These are phyloP conservation scores for Metalampra italica DNA, from an alignment of 2,888 invertebrate genomes.

Conservation along the genomic window DNA sequence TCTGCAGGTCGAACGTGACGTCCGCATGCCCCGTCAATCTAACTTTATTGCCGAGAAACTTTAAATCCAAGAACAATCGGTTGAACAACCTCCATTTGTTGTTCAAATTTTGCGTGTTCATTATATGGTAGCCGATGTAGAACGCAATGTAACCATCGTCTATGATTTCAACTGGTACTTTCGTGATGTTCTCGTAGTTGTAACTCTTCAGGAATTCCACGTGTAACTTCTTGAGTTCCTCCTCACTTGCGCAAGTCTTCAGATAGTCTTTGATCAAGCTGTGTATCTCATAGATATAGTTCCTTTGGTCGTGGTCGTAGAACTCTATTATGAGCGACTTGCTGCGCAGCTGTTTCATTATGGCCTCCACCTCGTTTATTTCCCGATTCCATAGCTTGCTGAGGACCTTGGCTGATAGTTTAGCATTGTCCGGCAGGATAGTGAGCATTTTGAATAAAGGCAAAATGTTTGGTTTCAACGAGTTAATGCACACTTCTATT, in stretches of 20 bases:
- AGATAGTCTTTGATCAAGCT: slow-evolving; percentile 82
- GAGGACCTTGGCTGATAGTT: slow-evolving; percentile 79
- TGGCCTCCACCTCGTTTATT: slow-evolving; percentile 73
- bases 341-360: slow-evolving; percentile 80
- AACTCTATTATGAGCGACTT: slow-evolving; percentile 83
- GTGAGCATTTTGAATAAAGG: slow-evolving; percentile 80
- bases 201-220: slow-evolving; percentile 79
- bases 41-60: slow-evolving; percentile 85
- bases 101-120: slow-evolving; percentile 63
- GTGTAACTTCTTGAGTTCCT: slow-evolving; percentile 74
- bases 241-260: slow-evolving; percentile 57
- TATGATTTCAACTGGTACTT: slow-evolving; percentile 77
- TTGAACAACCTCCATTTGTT: slow-evolving; percentile 75
- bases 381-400: slow-evolving; percentile 61
- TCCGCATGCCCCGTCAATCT: slow-evolving; percentile 83
- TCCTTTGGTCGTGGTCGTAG: slow-evolving; percentile 78
- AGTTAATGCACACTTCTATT: slow-evolving; percentile 80
- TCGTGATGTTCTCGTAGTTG: slow-evolving; percentile 58
- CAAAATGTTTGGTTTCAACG: slow-evolving; percentile 65
- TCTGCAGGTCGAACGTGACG: slow-evolving; percentile 81
- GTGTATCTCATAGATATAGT: slow-evolving; percentile 84
- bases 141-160: slow-evolving; percentile 86
- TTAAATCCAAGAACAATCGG: slow-evolving; percentile 81
- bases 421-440: slow-evolving; percentile 83
- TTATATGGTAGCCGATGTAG: slow-evolving; percentile 85